Conservation (phyloP, 2,797 vertebrate species). For the Zenarchopterus dispar region DNA sequence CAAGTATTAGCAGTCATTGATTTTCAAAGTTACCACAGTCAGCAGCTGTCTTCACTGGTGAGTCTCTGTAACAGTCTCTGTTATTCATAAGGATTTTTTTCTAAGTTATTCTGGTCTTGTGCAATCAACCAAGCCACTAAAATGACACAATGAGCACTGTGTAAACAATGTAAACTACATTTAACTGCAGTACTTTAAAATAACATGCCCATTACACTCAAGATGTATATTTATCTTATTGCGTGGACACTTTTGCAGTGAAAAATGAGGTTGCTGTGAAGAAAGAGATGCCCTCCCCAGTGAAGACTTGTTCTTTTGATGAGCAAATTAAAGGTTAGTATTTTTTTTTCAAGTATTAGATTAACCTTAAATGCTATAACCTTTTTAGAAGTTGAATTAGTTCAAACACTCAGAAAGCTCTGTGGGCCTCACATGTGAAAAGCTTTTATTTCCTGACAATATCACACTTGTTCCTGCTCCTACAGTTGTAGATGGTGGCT, state of each 20-base stretch:
- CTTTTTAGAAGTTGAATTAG: background rate
- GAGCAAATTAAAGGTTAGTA: conserved; percentile 92
- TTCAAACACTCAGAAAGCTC: too few relatives aligned
- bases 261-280: conserved; percentile 91
- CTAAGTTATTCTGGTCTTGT: background rate
- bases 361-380: background rate
- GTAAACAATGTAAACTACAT: background rate
- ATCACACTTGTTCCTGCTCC: conserved; percentile 18
- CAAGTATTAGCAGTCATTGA: background rate
- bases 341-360: background rate
- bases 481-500: conserved; percentile 87
- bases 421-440: background rate
- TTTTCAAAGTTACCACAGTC: background rate
- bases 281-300: conserved; percentile 91
- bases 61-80: conserved; percentile 1
- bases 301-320: conserved; percentile 93
- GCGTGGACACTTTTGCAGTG: conserved; percentile 68
- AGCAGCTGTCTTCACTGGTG: conserved; percentile 1
- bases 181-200: background rate
- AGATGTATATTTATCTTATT: background rate
- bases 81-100: conserved; percentile 1
- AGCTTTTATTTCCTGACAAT: background rate
- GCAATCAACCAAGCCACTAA: conserved; percentile 10
- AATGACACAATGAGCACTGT: conserved; percentile 1
- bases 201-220: background rate